phyloP scores from a whole-genome alignment of 1,140 invertebrate species.

The Luehdorfia chinensis region DNA sequence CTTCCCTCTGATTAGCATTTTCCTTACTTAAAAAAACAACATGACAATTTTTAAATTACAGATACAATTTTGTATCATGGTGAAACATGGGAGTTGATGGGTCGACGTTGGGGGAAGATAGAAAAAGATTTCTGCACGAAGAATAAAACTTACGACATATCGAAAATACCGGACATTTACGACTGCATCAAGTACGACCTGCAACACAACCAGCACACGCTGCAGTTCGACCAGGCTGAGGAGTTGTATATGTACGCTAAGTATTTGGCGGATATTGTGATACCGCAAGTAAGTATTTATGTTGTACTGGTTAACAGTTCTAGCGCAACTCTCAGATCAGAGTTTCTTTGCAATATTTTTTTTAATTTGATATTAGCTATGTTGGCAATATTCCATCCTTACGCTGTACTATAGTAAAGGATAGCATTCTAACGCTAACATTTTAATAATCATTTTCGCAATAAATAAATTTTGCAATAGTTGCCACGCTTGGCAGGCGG shows the following conservation, averaged over 20 bases:
- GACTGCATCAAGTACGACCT: conserved; percentile 99
- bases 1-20: too few species aligned
- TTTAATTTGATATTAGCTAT: too few species aligned
- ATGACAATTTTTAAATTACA: conserved; percentile 65
- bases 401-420: too few species aligned
- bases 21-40: too few species aligned
- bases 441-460: too few species aligned
- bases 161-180: conserved; percentile 99
- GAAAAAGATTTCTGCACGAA: conserved; percentile 99
- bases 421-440: too few species aligned
- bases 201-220: conserved; percentile 97
- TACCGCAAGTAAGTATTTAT: conserved; percentile 91
- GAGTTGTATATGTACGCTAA: conserved; percentile 97
- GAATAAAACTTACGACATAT: conserved; percentile 96
- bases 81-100: conserved; percentile 99
- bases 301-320: neutral
- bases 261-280: conserved; percentile 97
- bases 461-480: too few species aligned
- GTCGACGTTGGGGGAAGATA: conserved; percentile 98
- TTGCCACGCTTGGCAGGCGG: too few species aligned
- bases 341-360: too few species aligned
- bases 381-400: too few species aligned
- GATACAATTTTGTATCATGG: conserved; percentile 97
- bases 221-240: conserved; percentile 96
- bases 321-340: too few species aligned